Evolutionary conservation across 2,113 vertebrate genomes (phyloP), one percentile per base, ranked within the genome.

Genomic region (Podarcis muralis): DNA sequence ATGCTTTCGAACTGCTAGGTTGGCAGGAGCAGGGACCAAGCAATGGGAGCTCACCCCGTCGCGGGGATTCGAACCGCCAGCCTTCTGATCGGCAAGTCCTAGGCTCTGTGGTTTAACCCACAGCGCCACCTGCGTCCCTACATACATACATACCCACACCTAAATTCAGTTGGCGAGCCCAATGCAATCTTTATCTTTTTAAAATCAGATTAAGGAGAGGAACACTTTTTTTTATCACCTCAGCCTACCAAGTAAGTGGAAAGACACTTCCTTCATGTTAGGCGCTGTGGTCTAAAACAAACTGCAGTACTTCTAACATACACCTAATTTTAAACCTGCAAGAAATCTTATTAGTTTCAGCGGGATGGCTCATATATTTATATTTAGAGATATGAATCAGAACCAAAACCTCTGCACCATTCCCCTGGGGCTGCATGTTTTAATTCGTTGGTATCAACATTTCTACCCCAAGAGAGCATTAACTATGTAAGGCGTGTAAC

Each of bases 251-350:
- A 30, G 77, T 81, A 76, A 85, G 5, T 0, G 84, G 72, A 8
- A 89, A 89, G 89, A 6, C 30, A 89, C 90, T 68, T 59, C 30
- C 75, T 92, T 90, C 80, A 40, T 35, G 91, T 87, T 48, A 92
- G 37, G 81, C 48, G 30, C 57, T 85, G 0, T 32, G 86, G 43
- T 71, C 40, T n/a, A 78, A 84, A 69, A 84, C 32, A 32, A 69
- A 53, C n/a, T 0, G 74, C 48, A 59, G 16, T 20, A 83, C 83
- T 77, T 81, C 25, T 53, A 76, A 43, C 5, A 18, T 35, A 77
- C 13, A 15, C 40, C 62, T 88, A 22, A 84, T 40, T 78, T 78
- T 88, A 78, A 84, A 84, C 81, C 16, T 30, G 40, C 23, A 78
- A 69, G 15, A 57, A 84, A 84, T 57, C 72, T 30, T 68, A 84